Evolutionary conservation across 1,140 invertebrate species (phyloP).

Genomic region (Manduca sexta): DNA sequence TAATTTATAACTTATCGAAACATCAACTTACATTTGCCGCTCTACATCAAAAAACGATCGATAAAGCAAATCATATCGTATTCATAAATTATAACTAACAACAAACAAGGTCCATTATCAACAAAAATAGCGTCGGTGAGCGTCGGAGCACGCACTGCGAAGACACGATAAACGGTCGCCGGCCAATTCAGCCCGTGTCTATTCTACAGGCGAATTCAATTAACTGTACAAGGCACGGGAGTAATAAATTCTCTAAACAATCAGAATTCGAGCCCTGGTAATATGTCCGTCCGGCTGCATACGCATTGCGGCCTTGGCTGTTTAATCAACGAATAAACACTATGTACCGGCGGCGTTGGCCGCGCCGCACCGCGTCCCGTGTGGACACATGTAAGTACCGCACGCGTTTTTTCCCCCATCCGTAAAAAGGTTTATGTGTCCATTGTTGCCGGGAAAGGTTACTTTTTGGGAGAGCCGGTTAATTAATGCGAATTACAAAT

Average conservation of each 20-base stretch:
- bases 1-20: no score
- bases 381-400: slow-evolving; percentile 41
- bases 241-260: slow-evolving; percentile 73
- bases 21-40: no score
- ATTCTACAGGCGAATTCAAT: slow-evolving; percentile 69
- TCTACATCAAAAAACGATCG: no score
- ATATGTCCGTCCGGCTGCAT: slow-evolving; percentile 67
- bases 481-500: slow-evolving; percentile 38
- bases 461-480: slow-evolving; percentile 28
- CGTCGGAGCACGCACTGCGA: slow-evolving; percentile 37
- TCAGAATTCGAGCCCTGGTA: slow-evolving; percentile 69
- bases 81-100: neutral
- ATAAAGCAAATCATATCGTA: neutral
- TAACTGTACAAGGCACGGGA: slow-evolving; percentile 68
- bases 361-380: slow-evolving; percentile 18
- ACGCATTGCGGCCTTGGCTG: slow-evolving; percentile 58
- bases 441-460: slow-evolving; percentile 32
- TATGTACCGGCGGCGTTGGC: slow-evolving; percentile 23
- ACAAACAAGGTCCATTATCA: slow-evolving; percentile 17
- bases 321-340: slow-evolving; percentile 69
- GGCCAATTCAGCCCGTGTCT: slow-evolving; percentile 54
- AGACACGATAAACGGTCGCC: slow-evolving; percentile 52
- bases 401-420: slow-evolving; percentile 21
- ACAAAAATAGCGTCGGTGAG: slow-evolving; percentile 34
- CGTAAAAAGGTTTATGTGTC: slow-evolving; percentile 36